These are phyloP conservation scores for Cyanoramphus novaezelandiae DNA, from an alignment of 2,113 vertebrate genomes.

Conservation along the genomic window DNA sequence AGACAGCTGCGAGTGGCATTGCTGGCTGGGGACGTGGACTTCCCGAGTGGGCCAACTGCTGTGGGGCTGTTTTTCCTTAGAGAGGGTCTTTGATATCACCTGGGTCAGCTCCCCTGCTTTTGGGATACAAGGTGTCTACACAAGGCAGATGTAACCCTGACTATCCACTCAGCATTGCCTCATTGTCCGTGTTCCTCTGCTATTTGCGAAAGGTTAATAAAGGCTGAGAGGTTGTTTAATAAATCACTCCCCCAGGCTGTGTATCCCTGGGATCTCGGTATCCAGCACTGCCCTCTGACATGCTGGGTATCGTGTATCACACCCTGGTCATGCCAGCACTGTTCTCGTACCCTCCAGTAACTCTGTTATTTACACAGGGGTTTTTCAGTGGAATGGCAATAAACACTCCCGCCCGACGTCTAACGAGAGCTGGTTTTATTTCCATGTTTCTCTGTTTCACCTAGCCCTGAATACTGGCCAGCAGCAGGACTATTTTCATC, in stretches of 20 bases:
- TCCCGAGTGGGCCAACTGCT: background rate
- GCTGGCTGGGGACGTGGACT: background rate
- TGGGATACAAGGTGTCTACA: background rate
- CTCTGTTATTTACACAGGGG: background rate
- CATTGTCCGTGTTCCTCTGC: accelerated
- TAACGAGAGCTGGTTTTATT: accelerated
- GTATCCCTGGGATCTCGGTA: background rate
- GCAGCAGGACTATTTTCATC: background rate
- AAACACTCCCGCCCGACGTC: background rate
- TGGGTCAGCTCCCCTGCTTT: accelerated
- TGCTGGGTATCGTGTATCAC: accelerated
- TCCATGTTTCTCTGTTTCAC: background rate
- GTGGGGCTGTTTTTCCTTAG: background rate
- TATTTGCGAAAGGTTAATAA: background rate
- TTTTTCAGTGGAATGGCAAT: background rate
- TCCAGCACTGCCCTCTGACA: background rate
- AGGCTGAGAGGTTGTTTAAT: accelerated
- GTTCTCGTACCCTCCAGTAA: background rate
- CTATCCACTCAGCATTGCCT: accelerated
- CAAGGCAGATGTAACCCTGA: accelerated
- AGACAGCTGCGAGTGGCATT: conserved; percentile 77
- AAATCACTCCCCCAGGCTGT: background rate
- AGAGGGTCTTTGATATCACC: background rate
- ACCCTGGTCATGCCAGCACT: accelerated
- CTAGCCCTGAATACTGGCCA: accelerated